Percentiles rank a stretch among this genome's conserved stretches.
Evolutionary conservation across 1,140 invertebrate species (phyloP).

Genomic region (Drosophila lini): DNA sequence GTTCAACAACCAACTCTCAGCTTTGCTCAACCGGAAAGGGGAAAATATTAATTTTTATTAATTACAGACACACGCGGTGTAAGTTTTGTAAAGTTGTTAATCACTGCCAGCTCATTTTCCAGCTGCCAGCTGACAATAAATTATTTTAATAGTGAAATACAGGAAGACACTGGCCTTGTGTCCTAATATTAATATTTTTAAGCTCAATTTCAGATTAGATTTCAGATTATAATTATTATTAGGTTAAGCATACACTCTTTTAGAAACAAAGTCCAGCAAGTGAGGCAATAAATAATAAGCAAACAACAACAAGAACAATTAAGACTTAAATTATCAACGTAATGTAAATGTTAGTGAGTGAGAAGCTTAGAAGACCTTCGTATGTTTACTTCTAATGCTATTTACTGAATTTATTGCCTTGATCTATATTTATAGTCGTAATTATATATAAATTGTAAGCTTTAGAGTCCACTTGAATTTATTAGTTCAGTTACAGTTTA

Average conservation of each 20-base stretch:
- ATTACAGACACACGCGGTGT: slow-evolving; percentile 27
- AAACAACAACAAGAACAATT: neutral
- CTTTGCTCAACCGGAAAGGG: slow-evolving; percentile 33
- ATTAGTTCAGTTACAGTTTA: neutral
- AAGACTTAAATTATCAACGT: slow-evolving; percentile 5
- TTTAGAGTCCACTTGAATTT: neutral
- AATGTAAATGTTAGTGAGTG: neutral
- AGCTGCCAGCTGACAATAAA: neutral
- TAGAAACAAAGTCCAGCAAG: slow-evolving; percentile 18
- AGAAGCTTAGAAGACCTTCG: neutral
- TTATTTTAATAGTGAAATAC: neutral
- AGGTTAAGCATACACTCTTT: slow-evolving; percentile 1
- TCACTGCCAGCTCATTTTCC: slow-evolving; percentile 2
- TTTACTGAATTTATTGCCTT: neutral
- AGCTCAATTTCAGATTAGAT: slow-evolving; percentile 4
- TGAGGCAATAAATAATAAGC: slow-evolving; percentile 1
- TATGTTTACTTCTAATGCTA: neutral
- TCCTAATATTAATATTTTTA: slow-evolving; percentile 9
- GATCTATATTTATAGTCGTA: neutral
- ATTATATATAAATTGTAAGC: neutral
- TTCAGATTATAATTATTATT: neutral
- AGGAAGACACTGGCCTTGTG: neutral
- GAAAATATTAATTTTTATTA: slow-evolving; percentile 18
- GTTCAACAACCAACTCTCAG: slow-evolving; percentile 19
- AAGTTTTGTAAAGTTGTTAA: slow-evolving; percentile 2